Conservation (phyloP, 2,113 vertebrate species). For the Apaloderma vittatum region DNA sequence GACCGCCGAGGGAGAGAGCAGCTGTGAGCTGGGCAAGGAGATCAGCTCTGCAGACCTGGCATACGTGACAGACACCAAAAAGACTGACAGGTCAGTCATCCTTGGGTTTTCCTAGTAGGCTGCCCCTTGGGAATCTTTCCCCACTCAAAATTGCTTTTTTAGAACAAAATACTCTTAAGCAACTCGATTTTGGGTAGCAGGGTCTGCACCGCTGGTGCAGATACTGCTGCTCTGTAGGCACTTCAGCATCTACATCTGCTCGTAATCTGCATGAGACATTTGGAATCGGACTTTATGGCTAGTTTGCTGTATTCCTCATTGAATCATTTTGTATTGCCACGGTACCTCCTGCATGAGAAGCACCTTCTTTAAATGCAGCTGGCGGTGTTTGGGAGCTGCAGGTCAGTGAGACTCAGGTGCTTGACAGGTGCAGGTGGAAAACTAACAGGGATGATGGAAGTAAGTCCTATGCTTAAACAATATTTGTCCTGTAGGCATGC, state of each 20-base stretch:
- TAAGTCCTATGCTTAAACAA: neutral
- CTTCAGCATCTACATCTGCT: neutral
- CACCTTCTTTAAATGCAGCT: neutral
- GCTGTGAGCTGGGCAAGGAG: constrained; percentile 36
- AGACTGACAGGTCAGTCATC: constrained; percentile 77
- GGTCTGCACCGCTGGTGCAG: neutral
- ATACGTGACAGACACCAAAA: constrained; percentile 17
- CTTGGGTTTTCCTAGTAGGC: neutral
- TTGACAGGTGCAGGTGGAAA: neutral
- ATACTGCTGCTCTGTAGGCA: neutral
- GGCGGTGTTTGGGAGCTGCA: neutral
- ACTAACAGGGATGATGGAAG: neutral
- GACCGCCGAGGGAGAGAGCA: neutral
- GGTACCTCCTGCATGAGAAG: neutral
- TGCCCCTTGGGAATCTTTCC: neutral
- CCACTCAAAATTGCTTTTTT: neutral
- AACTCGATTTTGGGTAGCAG: neutral
- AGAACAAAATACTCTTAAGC: neutral
- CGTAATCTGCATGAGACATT: rapidly evolving
- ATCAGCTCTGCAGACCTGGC: constrained; percentile 8
- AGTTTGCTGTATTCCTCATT: neutral
- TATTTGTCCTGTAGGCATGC: constrained; percentile 59
- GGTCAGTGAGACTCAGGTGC: neutral
- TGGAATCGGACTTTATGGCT: neutral
- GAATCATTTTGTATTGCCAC: neutral